Percentiles rank a stretch among this genome's conserved stretches.
Evolutionary conservation across 2,888 invertebrate species (phyloP).

Genomic region (Polydrusus tereticollis): DNA sequence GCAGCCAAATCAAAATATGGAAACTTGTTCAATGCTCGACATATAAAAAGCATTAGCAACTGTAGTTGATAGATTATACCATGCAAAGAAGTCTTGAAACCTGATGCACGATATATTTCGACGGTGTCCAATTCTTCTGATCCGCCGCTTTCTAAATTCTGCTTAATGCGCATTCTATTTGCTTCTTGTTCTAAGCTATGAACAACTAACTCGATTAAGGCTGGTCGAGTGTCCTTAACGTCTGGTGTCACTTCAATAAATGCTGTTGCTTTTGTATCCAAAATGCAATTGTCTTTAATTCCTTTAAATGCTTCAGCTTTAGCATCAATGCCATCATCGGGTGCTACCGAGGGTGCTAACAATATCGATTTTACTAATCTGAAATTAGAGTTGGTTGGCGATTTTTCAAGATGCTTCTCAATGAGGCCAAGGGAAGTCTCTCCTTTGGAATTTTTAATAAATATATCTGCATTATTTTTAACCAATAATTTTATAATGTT

Average conservation of each 20-base stretch:
- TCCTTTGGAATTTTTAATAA: neutral
- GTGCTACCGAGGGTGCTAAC: neutral
- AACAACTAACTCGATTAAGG: too few relatives aligned
- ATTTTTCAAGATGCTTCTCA: neutral
- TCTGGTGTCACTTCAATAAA: neutral
- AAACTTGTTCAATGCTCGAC: conserved; percentile 14
- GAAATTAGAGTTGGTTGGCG: neutral
- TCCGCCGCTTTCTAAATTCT: neutral
- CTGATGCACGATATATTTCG: conserved; percentile 11
- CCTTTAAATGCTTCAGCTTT: too few relatives aligned
- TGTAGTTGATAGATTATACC: conserved; percentile 31
- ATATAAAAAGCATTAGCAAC: conserved; percentile 36
- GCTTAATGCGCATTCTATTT: neutral
- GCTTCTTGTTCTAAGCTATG: too few relatives aligned
- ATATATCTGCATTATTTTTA: neutral
- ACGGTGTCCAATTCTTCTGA: neutral
- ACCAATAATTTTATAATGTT: neutral
- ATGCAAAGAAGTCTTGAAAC: conserved; percentile 34
- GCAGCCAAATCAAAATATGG: conserved; percentile 33
- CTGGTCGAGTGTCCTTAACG: neutral
- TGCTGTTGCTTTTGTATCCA: neutral
- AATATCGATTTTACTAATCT: neutral
- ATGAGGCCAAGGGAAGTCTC: neutral
- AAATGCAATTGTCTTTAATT: too few relatives aligned
- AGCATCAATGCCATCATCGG: too few relatives aligned